phyloP scores from a whole-genome alignment of 1,140 invertebrate genomes.

The Meloidogyne exigua region DNA sequence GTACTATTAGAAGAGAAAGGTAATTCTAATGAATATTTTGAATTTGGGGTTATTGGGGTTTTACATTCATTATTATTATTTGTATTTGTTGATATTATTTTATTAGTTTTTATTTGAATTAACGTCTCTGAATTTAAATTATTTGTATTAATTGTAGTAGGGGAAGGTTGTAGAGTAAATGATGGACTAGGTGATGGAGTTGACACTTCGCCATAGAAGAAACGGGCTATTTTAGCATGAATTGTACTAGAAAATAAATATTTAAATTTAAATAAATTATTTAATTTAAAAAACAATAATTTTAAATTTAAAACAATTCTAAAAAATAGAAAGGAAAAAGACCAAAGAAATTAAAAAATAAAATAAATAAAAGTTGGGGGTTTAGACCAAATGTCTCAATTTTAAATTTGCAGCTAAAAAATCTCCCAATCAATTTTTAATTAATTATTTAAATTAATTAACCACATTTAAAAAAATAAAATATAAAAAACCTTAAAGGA shows the following conservation, averaged over 20 bases:
- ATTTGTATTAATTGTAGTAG: not conserved
- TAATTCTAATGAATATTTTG: constrained; percentile 15
- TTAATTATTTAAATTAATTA: too few species aligned
- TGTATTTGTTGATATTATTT: too few species aligned
- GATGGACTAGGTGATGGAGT: constrained; percentile 9
- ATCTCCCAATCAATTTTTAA: too few species aligned
- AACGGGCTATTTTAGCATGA: constrained; percentile 46
- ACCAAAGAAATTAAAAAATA: too few species aligned
- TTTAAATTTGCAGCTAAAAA: not conserved
- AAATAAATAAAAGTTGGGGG: too few species aligned
- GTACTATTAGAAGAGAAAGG: too few species aligned
- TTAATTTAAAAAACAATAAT: too few species aligned
- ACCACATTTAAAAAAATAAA: too few species aligned
- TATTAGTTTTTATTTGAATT: not conserved
- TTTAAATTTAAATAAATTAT: too few species aligned
- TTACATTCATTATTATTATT: constrained; percentile 12
- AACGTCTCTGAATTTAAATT: too few species aligned
- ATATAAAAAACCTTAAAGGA: constrained; percentile 35
- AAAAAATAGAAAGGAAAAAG: too few species aligned
- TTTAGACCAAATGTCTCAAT: not conserved
- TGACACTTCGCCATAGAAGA: constrained; percentile 42
- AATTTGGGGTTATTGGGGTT: constrained; percentile 21
- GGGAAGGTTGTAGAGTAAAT: not conserved
- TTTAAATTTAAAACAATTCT: too few species aligned
- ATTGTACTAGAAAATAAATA: constrained; percentile 27